Percentiles rank a stretch among this genome's conserved stretches.
Conservation (phyloP, 2,797 vertebrate genomes). For the Coendou prehensilis region DNA sequence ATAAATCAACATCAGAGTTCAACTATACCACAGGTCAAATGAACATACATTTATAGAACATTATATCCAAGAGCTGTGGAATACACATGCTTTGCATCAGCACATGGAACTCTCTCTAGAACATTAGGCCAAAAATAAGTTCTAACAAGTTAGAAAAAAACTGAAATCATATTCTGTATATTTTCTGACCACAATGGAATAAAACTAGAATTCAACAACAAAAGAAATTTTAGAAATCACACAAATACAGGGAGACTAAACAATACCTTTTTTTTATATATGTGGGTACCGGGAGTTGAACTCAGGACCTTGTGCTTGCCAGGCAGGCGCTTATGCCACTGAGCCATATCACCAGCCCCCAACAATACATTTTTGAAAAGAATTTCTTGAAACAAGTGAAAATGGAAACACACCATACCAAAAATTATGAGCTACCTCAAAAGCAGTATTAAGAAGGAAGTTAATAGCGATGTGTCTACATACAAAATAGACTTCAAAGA, state of each 20-base stretch:
- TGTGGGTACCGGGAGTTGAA: no score
- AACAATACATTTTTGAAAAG: background rate
- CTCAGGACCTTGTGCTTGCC: no score
- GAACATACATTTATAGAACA: background rate
- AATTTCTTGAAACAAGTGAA: background rate
- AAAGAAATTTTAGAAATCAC: background rate
- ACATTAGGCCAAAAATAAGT: background rate
- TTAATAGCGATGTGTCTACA: background rate
- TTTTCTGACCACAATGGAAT: background rate
- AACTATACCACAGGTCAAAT: background rate
- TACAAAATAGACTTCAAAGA: background rate
- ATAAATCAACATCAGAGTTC: background rate
- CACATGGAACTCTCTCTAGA: background rate
- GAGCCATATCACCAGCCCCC: no score
- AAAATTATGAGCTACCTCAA: background rate
- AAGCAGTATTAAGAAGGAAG: background rate
- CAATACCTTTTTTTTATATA: background rate
- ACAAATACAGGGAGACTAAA: background rate
- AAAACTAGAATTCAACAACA: background rate
- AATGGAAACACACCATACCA: background rate
- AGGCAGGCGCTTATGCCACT: no score
- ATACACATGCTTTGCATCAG: background rate
- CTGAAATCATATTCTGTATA: background rate
- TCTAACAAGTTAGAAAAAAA: background rate
- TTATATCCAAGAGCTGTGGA: background rate